These are phyloP conservation scores for Garra rufa DNA, from an alignment of 2,113 vertebrate genomes.

Conservation along the genomic window DNA sequence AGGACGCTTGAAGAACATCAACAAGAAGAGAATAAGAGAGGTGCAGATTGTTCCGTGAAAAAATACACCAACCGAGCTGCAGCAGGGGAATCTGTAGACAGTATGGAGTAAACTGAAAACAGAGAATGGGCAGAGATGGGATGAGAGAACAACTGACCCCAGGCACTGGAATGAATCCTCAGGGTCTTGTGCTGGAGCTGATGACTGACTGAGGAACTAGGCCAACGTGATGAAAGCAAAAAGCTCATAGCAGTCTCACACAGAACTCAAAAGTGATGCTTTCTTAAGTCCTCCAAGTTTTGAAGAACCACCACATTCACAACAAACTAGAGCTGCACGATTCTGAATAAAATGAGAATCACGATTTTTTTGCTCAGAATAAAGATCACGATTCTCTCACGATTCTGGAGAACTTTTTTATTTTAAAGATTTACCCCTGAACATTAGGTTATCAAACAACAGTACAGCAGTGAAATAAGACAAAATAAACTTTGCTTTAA, in stretches of 20 bases:
- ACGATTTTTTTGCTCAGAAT: too few species aligned
- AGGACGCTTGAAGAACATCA: neutral
- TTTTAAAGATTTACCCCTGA: too few species aligned
- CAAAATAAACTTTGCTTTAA: too few species aligned
- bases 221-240: slow-evolving; percentile 24
- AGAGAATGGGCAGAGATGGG: neutral
- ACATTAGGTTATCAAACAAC: too few species aligned
- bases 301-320: neutral
- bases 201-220: slow-evolving; percentile 37
- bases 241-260: neutral
- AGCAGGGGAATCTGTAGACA: neutral
- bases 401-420: too few species aligned
- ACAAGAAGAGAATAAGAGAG: neutral
- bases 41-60: neutral
- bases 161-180: slow-evolving; percentile 28
- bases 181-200: slow-evolving; percentile 36
- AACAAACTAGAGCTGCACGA: too few species aligned
- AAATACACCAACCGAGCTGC: neutral
- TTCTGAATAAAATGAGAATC: too few species aligned
- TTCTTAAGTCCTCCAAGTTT: neutral
- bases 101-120: neutral
- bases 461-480: too few species aligned
- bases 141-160: slow-evolving; percentile 21
- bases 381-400: too few species aligned
- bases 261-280: neutral